These are phyloP conservation scores for Gouania willdenowi DNA, from an alignment of 2,797 vertebrate genomes.

Conservation along the genomic window DNA sequence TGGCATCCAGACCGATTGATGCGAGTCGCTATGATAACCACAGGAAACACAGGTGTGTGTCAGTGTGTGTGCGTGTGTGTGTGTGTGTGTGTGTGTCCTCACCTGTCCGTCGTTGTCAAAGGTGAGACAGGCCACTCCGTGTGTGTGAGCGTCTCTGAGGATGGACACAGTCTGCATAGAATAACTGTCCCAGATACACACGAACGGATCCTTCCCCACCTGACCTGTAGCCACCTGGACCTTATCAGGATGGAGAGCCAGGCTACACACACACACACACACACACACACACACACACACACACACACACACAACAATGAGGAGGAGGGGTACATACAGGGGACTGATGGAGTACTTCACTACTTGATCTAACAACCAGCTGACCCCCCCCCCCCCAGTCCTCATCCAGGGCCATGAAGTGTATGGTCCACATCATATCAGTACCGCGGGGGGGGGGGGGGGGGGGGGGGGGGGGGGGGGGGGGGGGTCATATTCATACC, in stretches of 20 bases:
- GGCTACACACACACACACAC: constrained; percentile 74
- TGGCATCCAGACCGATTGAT: constrained; percentile 92
- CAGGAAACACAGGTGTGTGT: neutral
- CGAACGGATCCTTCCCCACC: constrained; percentile 92
- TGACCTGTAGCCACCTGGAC: constrained; percentile 92
- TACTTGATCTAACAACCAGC: no score
- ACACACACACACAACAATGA: no score
- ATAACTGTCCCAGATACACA: constrained; percentile 95
- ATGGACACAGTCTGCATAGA: constrained; percentile 88
- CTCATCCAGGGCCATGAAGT: no score
- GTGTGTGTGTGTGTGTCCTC: constrained; percentile 21
- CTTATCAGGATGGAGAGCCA: constrained; percentile 92
- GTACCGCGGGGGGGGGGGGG: no score
- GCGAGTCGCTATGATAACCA: constrained; percentile 76
- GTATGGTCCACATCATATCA: no score
- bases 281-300: neutral
- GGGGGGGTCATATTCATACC: no score
- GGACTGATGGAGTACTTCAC: no score
- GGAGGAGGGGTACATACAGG: no score
- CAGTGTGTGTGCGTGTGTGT: neutral
- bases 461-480: no score
- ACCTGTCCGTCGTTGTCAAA: constrained; percentile 95
- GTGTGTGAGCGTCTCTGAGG: constrained; percentile 90
- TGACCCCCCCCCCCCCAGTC: no score
- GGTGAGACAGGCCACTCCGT: constrained; percentile 90